Evolutionary conservation across 2,113 vertebrate genomes (phyloP), one percentile per base, ranked within the genome.

Genomic region (Percina caprodes): DNA sequence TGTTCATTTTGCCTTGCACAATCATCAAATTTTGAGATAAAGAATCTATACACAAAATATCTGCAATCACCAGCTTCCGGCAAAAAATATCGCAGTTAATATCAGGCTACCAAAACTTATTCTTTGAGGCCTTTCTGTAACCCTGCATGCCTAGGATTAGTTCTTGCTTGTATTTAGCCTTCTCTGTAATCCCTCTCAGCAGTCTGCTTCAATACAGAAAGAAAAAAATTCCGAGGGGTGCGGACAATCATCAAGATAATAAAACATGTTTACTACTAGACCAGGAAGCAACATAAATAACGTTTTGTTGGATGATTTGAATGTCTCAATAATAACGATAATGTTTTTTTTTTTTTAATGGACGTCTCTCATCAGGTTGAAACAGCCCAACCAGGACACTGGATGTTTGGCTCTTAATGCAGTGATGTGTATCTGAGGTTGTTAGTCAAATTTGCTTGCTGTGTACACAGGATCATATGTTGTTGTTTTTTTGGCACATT

Each of bases 81-180:
- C 18, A 35, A 69, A 61, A 51, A 69, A 69, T 12, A 72, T 30
- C 0, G 0, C 30, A 16, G 33, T 63, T 61, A 58, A 80, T 58
- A 58, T 68, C 11, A 10, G 49, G 69, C 62, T 62, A 82, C 42
- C 69, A 26, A 86, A 76, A 77, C 16, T 3, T 74, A 67, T 85
- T 81, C 67, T 71, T 80, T 30, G 42, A 86, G 72, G 73, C 82
- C 79, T 85, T 68, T 69, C 72, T 49, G 58, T 88, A 87, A 82
- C 74, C 75, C 77, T 86, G 63, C 82, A 86, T 74, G 80, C 80
- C 71, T 49, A 74, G 87, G 87, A 91, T 87, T 90, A 90, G 82
- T 73, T 91, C 69, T 77, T 77, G 74, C 87, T 83, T 86, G 74
- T 86, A 60, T 92, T 90, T 80, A 85, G 77, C 69, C 62, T 59